Percentiles rank a stretch among this genome's conserved stretches.
Evolutionary conservation across 1,140 invertebrate genomes (phyloP).

Genomic region (Lasaia peninsularis): DNA sequence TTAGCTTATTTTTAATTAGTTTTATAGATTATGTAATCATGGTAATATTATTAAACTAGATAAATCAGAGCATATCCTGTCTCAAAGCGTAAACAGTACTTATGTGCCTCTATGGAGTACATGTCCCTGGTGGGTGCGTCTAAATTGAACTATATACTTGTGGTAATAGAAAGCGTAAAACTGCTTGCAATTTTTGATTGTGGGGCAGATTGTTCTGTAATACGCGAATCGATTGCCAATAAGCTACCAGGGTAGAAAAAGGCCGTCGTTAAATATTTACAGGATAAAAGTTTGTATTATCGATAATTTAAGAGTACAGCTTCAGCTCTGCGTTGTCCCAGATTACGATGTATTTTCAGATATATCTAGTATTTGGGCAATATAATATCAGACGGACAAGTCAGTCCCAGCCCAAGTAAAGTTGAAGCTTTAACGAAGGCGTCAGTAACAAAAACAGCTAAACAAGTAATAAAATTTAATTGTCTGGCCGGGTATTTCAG

Average conservation of each 20-base stretch:
- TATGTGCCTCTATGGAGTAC: too few relatives aligned
- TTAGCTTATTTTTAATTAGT: too few relatives aligned
- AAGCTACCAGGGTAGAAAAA: neutral
- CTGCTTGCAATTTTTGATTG: constrained; percentile 19
- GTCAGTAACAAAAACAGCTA: constrained; percentile 32
- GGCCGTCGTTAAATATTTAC: neutral
- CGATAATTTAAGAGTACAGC: constrained; percentile 24
- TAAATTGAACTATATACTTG: constrained; percentile 1
- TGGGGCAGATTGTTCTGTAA: constrained; percentile 25
- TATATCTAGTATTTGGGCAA: constrained; percentile 38
- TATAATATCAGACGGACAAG: constrained; percentile 29
- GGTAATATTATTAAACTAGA: too few relatives aligned
- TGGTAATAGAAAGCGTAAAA: neutral
- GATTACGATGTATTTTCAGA: too few relatives aligned
- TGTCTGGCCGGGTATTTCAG: constrained; percentile 66
- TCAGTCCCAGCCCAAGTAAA: constrained; percentile 34
- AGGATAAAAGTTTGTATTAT: too few relatives aligned
- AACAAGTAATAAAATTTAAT: constrained; percentile 55
- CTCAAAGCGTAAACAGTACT: too few relatives aligned
- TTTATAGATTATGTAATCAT: too few relatives aligned
- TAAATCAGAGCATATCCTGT: too few relatives aligned
- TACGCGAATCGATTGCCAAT: too few relatives aligned
- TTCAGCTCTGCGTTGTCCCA: too few relatives aligned
- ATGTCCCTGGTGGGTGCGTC: too few relatives aligned
- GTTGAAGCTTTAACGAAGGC: constrained; percentile 34